A percentile compares a stretch with the other conserved stretches of the same genome.
Conservation (phyloP, 2,888 invertebrate species). For the Amphiduros pacificus region DNA sequence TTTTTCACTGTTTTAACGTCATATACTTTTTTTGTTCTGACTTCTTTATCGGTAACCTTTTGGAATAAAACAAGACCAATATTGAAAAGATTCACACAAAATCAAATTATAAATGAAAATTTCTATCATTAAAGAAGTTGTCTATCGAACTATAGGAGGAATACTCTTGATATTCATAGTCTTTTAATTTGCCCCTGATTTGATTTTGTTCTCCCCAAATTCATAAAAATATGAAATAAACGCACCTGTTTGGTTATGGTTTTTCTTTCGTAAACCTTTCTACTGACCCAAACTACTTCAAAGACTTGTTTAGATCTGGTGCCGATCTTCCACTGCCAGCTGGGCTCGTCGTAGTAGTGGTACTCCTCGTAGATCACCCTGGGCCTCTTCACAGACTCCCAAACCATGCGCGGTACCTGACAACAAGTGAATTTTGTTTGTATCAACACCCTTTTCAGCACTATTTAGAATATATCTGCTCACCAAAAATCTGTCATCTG, state of each 20-base stretch:
- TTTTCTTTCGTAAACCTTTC: neutral
- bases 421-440: no score
- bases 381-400: neutral
- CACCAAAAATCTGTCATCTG: neutral
- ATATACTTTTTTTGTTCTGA: neutral
- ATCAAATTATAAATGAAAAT: no score
- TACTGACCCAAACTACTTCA: neutral
- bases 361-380: neutral
- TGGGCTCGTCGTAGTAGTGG: neutral
- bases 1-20: neutral
- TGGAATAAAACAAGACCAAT: no score
- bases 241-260: neutral
- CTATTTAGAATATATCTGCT: neutral
- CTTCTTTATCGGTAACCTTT: neutral
- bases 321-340: neutral
- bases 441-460: no score
- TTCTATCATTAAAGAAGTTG: no score
- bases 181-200: no score
- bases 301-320: neutral
- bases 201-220: no score
- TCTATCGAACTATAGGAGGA: no score
- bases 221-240: no score
- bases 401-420: slow-evolving; percentile 1
- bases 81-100: no score
- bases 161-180: no score